These are phyloP conservation scores for Chloroceryle aenea DNA, from an alignment of 2,113 vertebrate species.

Conservation along the genomic window DNA sequence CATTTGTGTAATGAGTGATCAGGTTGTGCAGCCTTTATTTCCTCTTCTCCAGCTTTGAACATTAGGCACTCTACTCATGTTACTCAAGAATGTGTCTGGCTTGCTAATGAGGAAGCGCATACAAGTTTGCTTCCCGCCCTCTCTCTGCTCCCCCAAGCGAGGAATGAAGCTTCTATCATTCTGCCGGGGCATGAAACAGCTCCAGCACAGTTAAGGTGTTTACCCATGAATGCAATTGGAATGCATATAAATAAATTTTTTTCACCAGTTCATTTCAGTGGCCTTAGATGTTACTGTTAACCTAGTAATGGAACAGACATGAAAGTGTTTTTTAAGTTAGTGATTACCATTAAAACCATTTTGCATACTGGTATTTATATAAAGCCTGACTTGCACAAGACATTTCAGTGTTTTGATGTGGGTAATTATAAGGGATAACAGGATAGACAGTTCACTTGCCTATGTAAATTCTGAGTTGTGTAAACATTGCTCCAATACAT, in stretches of 20 bases:
- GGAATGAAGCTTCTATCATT: not conserved
- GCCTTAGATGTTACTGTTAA: not conserved
- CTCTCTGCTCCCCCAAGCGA: not conserved
- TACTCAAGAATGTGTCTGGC: not conserved
- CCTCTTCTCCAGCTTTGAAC: not conserved
- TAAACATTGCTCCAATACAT: not conserved
- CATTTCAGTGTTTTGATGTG: not conserved
- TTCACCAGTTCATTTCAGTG: not conserved
- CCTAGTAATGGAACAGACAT: not conserved
- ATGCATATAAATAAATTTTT: not conserved
- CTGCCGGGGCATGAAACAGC: not conserved
- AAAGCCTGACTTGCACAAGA: not conserved
- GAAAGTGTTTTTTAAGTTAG: not conserved
- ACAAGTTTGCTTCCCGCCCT: not conserved
- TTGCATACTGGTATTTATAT: not conserved
- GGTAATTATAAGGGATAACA: not conserved
- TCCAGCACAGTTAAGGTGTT: not conserved
- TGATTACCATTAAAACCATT: not conserved
- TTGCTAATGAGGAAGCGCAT: not conserved
- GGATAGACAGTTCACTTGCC: not conserved
- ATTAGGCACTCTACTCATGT: not conserved
- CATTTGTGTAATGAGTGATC: not conserved
- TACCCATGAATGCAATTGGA: not conserved
- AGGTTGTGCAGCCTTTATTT: not conserved
- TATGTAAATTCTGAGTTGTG: not conserved